Evolutionary conservation across 2,888 invertebrate species (phyloP).

Genomic region (Microplitis manilae): DNA sequence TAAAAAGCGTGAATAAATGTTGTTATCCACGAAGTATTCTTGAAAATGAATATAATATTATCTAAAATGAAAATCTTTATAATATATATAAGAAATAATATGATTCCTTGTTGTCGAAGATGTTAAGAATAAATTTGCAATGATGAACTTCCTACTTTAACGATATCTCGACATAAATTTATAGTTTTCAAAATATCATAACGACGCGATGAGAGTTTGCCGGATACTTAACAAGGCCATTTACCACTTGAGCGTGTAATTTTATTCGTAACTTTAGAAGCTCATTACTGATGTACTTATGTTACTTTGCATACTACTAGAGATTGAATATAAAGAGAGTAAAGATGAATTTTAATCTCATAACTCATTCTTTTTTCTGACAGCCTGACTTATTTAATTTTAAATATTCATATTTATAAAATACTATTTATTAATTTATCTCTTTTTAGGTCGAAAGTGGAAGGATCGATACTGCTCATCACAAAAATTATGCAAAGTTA

Average conservation of each 20-base stretch:
- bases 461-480: slow-evolving; percentile 78
- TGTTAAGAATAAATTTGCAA: not conserved
- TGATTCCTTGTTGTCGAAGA: not conserved
- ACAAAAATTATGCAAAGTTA: slow-evolving; percentile 75
- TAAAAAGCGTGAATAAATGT: not conserved
- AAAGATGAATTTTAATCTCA: slow-evolving; percentile 22
- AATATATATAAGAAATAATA: not conserved
- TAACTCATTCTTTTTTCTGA: slow-evolving; percentile 11
- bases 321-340: slow-evolving; percentile 23
- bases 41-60: not conserved
- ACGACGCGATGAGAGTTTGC: slow-evolving; percentile 40
- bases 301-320: not conserved
- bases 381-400: not conserved
- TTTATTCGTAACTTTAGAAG: slow-evolving; percentile 52
- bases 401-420: not conserved
- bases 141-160: not conserved
- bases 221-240: slow-evolving; percentile 54
- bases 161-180: slow-evolving; percentile 30
- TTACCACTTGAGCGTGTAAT: slow-evolving; percentile 49
- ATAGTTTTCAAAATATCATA: slow-evolving; percentile 32
- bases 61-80: not conserved
- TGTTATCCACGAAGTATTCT: not conserved
- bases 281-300: slow-evolving; percentile 15
- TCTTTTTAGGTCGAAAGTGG: slow-evolving; percentile 75
- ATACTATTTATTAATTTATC: slow-evolving; percentile 14